Evolutionary conservation across 2,888 invertebrate species (phyloP).

Genomic region (Dicycla oo): DNA sequence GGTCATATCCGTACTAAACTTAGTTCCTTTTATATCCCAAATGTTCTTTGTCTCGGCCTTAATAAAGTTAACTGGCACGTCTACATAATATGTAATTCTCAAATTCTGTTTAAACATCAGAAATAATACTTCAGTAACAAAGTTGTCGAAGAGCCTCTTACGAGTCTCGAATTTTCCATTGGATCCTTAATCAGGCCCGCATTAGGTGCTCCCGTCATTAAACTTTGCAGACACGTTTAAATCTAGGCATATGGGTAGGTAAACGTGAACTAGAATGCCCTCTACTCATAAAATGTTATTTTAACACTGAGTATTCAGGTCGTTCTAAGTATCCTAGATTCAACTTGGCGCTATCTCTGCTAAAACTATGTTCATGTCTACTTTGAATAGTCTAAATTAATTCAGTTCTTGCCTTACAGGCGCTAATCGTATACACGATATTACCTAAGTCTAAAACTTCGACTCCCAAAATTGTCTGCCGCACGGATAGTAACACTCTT

Average conservation of each 20-base stretch:
- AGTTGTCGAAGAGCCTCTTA: constrained; percentile 29
- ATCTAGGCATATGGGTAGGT: neutral
- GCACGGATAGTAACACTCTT: neutral
- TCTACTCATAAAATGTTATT: constrained; percentile 14
- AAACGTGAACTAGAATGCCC: neutral
- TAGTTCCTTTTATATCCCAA: neutral
- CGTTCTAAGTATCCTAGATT: neutral
- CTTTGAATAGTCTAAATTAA: neutral
- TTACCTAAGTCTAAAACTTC: neutral
- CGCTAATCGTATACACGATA: neutral
- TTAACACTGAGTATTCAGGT: constrained; percentile 9
- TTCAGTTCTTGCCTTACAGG: neutral
- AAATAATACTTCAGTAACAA: constrained; percentile 23
- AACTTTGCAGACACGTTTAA: constrained; percentile 37
- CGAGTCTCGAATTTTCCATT: constrained; percentile 7
- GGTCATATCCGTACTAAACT: neutral
- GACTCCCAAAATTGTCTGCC: neutral
- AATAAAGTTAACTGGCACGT: too few relatives aligned
- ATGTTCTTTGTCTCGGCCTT: neutral
- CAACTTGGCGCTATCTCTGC: neutral
- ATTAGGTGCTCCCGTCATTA: constrained; percentile 6
- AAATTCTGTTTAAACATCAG: neutral
- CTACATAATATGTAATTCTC: neutral
- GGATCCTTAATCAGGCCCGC: constrained; percentile 25
- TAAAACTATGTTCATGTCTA: neutral